Evolutionary conservation across 1,140 invertebrate species (phyloP), one percentile per base, ranked within the genome.

Genomic region (Atta cephalotes): DNA sequence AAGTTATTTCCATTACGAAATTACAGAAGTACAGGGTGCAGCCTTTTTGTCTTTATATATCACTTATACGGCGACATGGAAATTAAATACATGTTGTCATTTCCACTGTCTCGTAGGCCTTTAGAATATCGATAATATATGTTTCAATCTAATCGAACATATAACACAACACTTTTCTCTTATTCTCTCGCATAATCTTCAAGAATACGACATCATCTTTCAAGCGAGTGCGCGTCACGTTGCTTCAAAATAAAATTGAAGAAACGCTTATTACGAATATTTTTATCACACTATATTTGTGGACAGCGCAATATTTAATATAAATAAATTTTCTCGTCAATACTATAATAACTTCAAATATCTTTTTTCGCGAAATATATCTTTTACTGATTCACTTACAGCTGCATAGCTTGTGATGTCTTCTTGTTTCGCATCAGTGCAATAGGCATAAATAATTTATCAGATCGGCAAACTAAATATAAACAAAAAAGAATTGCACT

Each of bases 101-200:
- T 39, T 49, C 10, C 16, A 6, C n/a, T 28, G 53, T 60, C 53
- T 60, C n/a, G 18, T 82, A 84, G 80, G 80, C 70, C 70, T 45
- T 84, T 84, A 74, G 39, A 84, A 84, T 74, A 76, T 62, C 31
- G 39, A 76, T 76, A 70, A 80, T 80, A 16, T 3, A 84, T 74
- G n/a, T 62, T 81, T 71, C 49, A 81, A 35, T 31, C 35, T 82
- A 39, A 82, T 49, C 56, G 49, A 76, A 51, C 39, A 45, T 45
- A 45, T 45, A 45, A 45, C 39, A 45, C 39, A 45, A 45, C 18
- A 84, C 18, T 62, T 31, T 5, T 62, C 25, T 45, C 39, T 62
- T 35, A 10, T 58, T 45, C 25, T 81, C 14, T 51, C 49, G 16
- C 45, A 18, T 16, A 56, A 16, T 49, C 1, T 4, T 51, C n/a